Conservation (phyloP, 2,797 vertebrate species). For the Ceyx erithaca region DNA sequence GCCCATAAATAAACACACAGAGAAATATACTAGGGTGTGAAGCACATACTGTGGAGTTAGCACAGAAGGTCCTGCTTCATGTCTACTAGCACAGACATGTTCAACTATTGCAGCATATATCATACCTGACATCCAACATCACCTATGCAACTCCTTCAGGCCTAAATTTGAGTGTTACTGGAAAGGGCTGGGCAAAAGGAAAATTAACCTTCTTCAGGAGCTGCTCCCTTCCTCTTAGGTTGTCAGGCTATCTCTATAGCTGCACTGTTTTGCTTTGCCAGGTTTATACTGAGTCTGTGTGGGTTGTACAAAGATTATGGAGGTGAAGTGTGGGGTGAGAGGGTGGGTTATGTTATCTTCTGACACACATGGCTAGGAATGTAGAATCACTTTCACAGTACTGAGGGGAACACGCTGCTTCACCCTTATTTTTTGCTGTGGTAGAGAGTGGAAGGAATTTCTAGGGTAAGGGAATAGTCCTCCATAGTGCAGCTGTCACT, state of each 20-base stretch:
- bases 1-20: constrained; percentile 51
- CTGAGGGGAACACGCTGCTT: not conserved
- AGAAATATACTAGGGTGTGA: constrained; percentile 17
- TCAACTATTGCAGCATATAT: not conserved
- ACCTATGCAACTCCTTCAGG: not conserved
- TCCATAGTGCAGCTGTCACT: not conserved
- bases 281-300: not conserved
- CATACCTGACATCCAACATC: not conserved
- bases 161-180: not conserved
- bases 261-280: not conserved
- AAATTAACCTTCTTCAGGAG: not conserved
- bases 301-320: not conserved
- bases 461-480: not conserved
- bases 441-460: not conserved
- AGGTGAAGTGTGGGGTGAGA: not conserved
- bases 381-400: not conserved
- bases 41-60: not conserved
- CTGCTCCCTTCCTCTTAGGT: not conserved
- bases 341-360: not conserved
- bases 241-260: not conserved
- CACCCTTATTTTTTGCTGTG: not conserved
- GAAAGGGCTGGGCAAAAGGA: not conserved
- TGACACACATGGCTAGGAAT: not conserved
- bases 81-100: not conserved
- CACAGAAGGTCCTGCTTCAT: not conserved